These are phyloP conservation scores for Propithecus coquereli DNA, from an alignment of 2,113 vertebrate species.

Conservation along the genomic window DNA sequence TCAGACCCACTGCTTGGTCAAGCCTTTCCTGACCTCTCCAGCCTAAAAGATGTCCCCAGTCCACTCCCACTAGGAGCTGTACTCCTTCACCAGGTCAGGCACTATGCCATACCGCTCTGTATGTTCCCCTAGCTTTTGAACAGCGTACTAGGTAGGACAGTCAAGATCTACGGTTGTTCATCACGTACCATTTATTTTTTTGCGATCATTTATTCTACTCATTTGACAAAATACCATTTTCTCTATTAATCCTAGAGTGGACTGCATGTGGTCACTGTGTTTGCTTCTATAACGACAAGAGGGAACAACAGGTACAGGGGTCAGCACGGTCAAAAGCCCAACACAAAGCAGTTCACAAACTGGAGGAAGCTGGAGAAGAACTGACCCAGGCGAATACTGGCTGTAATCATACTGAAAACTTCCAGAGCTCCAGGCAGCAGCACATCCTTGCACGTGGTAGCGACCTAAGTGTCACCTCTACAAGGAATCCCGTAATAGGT, in stretches of 20 bases:
- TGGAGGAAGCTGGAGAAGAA: not conserved
- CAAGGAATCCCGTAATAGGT: not conserved
- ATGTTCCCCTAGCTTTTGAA: not conserved
- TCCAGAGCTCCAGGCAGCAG: not conserved
- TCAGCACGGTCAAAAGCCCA: not conserved
- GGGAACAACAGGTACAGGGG: not conserved
- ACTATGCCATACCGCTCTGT: not conserved
- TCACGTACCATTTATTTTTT: not conserved
- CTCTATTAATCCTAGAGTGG: not conserved
- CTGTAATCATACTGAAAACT: not conserved
- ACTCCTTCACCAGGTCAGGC: not conserved
- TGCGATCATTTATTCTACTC: not conserved
- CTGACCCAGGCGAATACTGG: not conserved
- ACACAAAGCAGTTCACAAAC: not conserved
- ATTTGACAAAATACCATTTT: not conserved
- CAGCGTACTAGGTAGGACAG: not conserved
- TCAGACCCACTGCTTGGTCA: not conserved
- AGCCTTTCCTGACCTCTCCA: not conserved
- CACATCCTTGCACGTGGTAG: not conserved
- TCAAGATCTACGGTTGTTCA: not conserved
- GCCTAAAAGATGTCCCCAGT: not conserved
- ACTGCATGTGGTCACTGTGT: not conserved
- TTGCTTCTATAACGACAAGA: not conserved
- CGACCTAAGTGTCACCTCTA: not conserved
- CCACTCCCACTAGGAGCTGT: not conserved